Percentiles rank a stretch among this genome's conserved stretches.
Conservation (phyloP, 2,888 invertebrate species). For the Eudasyphora cyanicolor region DNA sequence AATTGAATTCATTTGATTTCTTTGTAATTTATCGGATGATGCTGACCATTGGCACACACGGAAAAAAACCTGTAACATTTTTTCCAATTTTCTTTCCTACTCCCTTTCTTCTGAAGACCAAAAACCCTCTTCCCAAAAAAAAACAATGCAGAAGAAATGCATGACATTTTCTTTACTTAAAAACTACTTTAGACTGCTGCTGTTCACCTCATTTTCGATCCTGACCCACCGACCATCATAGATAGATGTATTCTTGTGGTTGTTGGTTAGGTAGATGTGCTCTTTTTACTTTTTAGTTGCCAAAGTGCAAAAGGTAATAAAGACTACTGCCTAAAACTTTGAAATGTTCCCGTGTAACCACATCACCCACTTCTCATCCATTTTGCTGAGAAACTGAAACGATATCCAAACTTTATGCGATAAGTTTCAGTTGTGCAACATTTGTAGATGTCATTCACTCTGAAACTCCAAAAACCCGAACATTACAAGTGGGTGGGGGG, state of each 20-base stretch:
- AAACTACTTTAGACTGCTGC: not conserved
- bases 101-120: too few species aligned
- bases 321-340: slow-evolving; percentile 44
- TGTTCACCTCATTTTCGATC: not conserved
- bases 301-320: slow-evolving; percentile 54
- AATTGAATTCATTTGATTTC: slow-evolving; percentile 50
- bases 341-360: not conserved
- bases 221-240: not conserved
- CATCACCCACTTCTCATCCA: not conserved
- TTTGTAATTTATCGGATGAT: slow-evolving; percentile 32
- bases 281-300: not conserved
- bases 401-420: slow-evolving; percentile 47
- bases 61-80: not conserved
- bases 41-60: not conserved
- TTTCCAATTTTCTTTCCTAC: not conserved
- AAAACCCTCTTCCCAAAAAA: not conserved
- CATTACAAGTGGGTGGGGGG: not conserved
- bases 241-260: not conserved
- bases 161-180: not conserved
- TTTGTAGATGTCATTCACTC: slow-evolving; percentile 56
- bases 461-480: not conserved
- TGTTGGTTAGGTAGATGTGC: too few species aligned
- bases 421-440: slow-evolving; percentile 45
- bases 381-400: not conserved
- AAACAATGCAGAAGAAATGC: not conserved